These are phyloP conservation scores for Osmoderma eremita DNA, from an alignment of 2,888 invertebrate species.

Conservation along the genomic window DNA sequence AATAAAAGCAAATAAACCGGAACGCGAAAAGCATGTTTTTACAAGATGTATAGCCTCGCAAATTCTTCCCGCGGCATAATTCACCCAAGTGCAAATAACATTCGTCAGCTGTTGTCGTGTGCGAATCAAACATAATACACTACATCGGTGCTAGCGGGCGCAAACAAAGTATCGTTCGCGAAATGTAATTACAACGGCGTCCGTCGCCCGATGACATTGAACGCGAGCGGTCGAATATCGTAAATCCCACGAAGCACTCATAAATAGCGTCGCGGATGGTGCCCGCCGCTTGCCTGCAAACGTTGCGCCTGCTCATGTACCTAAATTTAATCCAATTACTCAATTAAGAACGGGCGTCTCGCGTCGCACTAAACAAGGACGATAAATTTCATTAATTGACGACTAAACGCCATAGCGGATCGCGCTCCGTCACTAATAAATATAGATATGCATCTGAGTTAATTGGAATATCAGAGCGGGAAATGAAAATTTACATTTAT, in stretches of 20 bases:
- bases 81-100: not conserved
- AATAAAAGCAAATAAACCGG: too few species aligned
- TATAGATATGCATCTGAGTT: constrained; percentile 26
- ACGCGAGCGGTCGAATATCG: constrained; percentile 6
- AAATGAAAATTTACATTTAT: too few species aligned
- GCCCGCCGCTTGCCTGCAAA: too few species aligned
- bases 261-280: constrained; percentile 5
- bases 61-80: too few species aligned
- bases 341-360: constrained; percentile 13
- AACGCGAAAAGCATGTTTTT: too few species aligned
- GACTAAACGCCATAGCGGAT: constrained; percentile 2
- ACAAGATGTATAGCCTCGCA: too few species aligned
- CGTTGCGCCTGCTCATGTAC: constrained; percentile 6
- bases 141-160: not conserved
- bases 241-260: constrained; percentile 10
- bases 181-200: constrained; percentile 1
- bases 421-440: constrained; percentile 12
- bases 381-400: constrained; percentile 30
- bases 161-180: constrained; percentile 20
- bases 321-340: constrained; percentile 26
- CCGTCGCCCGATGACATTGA: not conserved
- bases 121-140: not conserved
- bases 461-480: constrained; percentile 2
- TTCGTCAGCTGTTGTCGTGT: not conserved
- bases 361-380: constrained; percentile 8